Conservation (phyloP, 2,888 invertebrate genomes). For the Rugalucina vietnamica region DNA sequence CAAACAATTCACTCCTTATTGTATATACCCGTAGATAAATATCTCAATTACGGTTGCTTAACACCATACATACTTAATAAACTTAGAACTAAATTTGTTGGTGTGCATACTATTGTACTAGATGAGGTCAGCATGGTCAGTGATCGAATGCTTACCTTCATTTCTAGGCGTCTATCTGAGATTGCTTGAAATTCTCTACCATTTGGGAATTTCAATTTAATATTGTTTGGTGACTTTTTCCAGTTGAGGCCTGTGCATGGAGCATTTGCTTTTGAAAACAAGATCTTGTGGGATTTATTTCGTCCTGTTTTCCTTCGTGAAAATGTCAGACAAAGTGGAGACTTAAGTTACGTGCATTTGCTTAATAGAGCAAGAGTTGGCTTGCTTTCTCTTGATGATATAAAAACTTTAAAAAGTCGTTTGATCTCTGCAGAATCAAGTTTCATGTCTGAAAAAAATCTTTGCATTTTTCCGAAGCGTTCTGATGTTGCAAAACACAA, state of each 20-base stretch:
- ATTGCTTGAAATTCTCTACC: slow-evolving; percentile 27
- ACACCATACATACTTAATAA: slow-evolving; percentile 3
- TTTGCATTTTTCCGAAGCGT: slow-evolving; percentile 15
- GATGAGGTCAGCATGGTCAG: slow-evolving; percentile 63
- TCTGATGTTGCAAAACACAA: not conserved
- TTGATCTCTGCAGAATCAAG: not conserved
- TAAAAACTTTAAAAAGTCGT: not conserved
- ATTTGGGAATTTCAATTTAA: slow-evolving; percentile 52
- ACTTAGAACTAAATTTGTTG: slow-evolving; percentile 30
- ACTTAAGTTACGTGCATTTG: not conserved
- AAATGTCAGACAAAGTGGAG: slow-evolving; percentile 43
- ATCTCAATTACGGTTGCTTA: slow-evolving; percentile 35
- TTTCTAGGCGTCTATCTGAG: slow-evolving; percentile 38
- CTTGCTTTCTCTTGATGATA: slow-evolving; percentile 13
- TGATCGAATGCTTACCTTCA: slow-evolving; percentile 42
- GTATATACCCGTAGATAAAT: slow-evolving; percentile 41
- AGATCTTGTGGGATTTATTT: slow-evolving; percentile 45
- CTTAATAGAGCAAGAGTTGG: slow-evolving; percentile 34
- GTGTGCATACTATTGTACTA: slow-evolving; percentile 48
- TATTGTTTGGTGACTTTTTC: slow-evolving; percentile 52
- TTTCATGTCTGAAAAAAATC: not conserved
- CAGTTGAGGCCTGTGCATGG: slow-evolving; percentile 42
- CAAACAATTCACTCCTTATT: slow-evolving; percentile 48
- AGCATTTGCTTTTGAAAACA: slow-evolving; percentile 29
- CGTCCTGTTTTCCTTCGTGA: slow-evolving; percentile 33